Conservation (phyloP, 1,140 invertebrate species). For the Drosophila nebulosa region DNA sequence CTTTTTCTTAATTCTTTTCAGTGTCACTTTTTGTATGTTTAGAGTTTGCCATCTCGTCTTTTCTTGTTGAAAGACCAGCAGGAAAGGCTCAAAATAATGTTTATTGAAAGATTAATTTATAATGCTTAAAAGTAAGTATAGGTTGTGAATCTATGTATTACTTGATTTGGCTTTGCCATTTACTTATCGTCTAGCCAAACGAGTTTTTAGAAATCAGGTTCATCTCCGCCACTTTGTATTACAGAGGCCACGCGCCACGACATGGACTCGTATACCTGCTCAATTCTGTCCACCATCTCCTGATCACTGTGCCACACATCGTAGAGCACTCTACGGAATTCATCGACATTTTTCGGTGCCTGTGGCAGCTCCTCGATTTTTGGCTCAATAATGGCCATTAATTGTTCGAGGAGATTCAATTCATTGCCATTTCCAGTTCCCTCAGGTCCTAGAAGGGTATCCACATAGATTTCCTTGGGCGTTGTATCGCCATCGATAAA, state of each 20-base stretch:
- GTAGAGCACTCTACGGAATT: constrained; percentile 49
- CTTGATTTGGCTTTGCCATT: not conserved
- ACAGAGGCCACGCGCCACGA: constrained; percentile 50
- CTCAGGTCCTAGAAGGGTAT: constrained; percentile 53
- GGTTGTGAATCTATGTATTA: not conserved
- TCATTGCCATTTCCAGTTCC: constrained; percentile 31
- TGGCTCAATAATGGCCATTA: constrained; percentile 57
- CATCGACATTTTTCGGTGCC: constrained; percentile 42
- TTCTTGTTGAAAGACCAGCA: no score
- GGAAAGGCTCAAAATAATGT: no score
- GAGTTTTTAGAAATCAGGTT: constrained; percentile 23
- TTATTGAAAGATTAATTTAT: not conserved
- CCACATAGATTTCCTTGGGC: constrained; percentile 50
- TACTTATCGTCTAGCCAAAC: not conserved
- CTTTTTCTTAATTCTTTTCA: no score
- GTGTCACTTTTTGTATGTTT: no score
- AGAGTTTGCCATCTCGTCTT: no score
- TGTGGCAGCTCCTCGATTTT: constrained; percentile 32
- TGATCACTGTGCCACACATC: constrained; percentile 62
- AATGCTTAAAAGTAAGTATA: not conserved
- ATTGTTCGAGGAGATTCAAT: constrained; percentile 52
- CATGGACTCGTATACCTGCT: constrained; percentile 57
- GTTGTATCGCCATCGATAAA: not conserved
- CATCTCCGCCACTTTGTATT: constrained; percentile 38
- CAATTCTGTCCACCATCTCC: constrained; percentile 52